Evolutionary conservation across 2,888 invertebrate species (phyloP), one percentile per base, ranked within the genome.

Genomic region (Cremastinae sp.): DNA sequence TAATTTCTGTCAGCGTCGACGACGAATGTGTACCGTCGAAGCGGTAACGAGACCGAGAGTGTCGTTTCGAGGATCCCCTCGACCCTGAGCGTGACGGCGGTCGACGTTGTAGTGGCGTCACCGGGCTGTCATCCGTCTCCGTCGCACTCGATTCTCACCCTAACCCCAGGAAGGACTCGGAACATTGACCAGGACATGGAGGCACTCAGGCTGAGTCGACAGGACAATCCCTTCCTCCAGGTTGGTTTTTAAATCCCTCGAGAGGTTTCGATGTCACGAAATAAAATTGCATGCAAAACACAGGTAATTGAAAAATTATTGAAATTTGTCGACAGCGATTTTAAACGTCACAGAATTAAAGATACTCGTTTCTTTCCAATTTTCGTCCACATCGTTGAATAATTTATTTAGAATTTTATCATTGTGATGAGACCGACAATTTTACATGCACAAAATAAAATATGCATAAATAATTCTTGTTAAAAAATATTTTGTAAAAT

Each of bases 171-270:
- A 16, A 91, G 95, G 79, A 94, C 94, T 77, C 91, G 95, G 81
- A 95, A 95, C 90, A 94, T 95, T 84, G 95, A 95, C 84, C 94
- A 95, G 90, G 96, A 96, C 86, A 96, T 96, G 95, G 95, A 96
- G 88, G 94, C 95, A 20, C 90, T 96, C 49, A 92, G 95, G 83
- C 91, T 95, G 53, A 96, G 96, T 7, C 91, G 96, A 75, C 95
- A 96, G 90, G 96, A 96, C 89, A 96, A 96, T 90, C 96, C 96
- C 1, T 96, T 95, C 87, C 90, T 96, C 76, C 94, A 95, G 93
- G 95, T 95, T 78, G 51, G n/a, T 28, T 9, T 2, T 10, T 28
- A 3, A 28, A 28, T 28, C 28, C n/a, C n/a, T n/a, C n/a, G n/a
- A n/a, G n/a, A n/a, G n/a, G n/a, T n/a, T n/a, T n/a, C n/a, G n/a